Evolutionary conservation across 2,888 invertebrate species (phyloP).

Genomic region (Aphidius colemani): DNA sequence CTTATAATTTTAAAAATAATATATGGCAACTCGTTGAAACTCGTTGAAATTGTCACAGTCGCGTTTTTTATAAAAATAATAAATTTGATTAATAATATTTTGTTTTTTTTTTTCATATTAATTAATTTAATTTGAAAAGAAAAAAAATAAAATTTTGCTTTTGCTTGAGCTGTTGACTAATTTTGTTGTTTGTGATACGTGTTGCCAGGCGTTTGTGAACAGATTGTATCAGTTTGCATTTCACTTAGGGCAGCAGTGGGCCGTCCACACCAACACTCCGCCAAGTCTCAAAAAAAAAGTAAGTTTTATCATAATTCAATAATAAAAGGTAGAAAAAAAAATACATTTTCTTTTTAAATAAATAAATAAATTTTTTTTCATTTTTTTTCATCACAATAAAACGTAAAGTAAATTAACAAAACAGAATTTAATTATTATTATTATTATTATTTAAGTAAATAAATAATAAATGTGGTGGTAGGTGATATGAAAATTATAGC

Average conservation of each 20-base stretch:
- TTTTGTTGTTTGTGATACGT: slow-evolving; percentile 62
- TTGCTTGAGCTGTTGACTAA: slow-evolving; percentile 56
- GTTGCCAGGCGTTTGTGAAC: slow-evolving; percentile 66
- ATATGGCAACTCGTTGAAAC: slow-evolving; percentile 21
- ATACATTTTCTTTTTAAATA: slow-evolving; percentile 14
- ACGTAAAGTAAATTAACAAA: too few species aligned
- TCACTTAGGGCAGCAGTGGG: slow-evolving; percentile 85
- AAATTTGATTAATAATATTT: not conserved
- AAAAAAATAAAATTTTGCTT: slow-evolving; percentile 27
- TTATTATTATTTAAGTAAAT: too few species aligned
- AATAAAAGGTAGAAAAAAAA: slow-evolving; percentile 3
- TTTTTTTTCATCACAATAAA: too few species aligned
- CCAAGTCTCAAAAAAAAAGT: slow-evolving; percentile 71
- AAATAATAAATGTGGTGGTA: too few species aligned
- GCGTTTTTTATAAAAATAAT: not conserved
- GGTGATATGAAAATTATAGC: slow-evolving; percentile 20
- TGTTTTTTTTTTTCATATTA: not conserved
- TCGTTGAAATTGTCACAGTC: too few species aligned
- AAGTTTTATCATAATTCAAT: slow-evolving; percentile 45
- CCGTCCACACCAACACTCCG: slow-evolving; percentile 65
- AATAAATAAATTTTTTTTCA: slow-evolving; percentile 21
- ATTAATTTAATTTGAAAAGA: slow-evolving; percentile 6
- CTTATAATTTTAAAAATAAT: not conserved
- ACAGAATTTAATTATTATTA: too few species aligned
- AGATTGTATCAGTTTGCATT: slow-evolving; percentile 72